These are phyloP conservation scores for Tyto alba DNA, from an alignment of 2,113 vertebrate species.

Conservation along the genomic window DNA sequence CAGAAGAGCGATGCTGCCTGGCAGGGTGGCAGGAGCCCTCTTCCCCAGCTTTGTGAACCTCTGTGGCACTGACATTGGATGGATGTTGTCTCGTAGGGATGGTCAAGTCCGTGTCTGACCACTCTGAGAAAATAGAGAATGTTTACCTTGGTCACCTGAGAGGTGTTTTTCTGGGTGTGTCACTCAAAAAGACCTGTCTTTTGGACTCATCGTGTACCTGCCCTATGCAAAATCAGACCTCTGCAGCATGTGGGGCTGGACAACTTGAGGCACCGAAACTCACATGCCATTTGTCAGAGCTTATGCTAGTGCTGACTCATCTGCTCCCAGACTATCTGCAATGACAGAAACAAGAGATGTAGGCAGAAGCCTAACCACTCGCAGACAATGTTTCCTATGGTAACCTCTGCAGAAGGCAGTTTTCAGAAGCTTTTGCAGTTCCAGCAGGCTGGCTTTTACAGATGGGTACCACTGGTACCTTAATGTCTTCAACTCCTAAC, in stretches of 20 bases:
- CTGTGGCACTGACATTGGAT: not conserved
- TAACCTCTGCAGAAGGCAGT: not conserved
- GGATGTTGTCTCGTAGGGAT: not conserved
- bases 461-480: not conserved
- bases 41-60: not conserved
- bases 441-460: not conserved
- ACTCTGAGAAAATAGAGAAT: accelerated
- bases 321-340: not conserved
- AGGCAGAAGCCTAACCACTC: not conserved
- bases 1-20: not conserved
- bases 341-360: not conserved
- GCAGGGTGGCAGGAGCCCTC: not conserved
- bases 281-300: not conserved
- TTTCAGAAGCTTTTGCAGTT: not conserved
- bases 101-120: not conserved
- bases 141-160: not conserved
- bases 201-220: not conserved
- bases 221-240: not conserved
- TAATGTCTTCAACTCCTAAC: not conserved
- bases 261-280: not conserved
- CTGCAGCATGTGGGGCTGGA: not conserved
- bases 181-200: not conserved
- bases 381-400: not conserved
- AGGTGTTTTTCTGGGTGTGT: accelerated
- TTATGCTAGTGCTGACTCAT: not conserved